These are phyloP conservation scores for Ophiothrix spiculata DNA, from an alignment of 35 echinoderm and acorn worm genomes.

Conservation along the genomic window DNA sequence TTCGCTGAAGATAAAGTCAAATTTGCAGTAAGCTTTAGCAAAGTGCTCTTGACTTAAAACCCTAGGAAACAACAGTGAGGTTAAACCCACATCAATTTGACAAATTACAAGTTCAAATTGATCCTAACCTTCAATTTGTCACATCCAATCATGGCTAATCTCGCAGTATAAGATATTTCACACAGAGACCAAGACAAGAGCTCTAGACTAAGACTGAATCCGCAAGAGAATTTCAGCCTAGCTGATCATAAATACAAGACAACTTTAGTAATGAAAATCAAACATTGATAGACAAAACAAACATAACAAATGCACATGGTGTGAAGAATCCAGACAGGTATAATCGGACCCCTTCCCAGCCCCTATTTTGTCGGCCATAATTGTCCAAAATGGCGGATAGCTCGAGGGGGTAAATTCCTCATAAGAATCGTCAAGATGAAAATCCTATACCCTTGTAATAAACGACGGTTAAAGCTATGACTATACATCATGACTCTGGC, in stretches of 20 bases:
- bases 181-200: background rate
- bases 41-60: background rate
- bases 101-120: background rate
- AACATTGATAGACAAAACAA: no score
- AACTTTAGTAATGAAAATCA: no score
- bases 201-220: no score
- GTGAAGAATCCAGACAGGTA: no score
- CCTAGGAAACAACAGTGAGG: background rate
- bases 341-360: background rate
- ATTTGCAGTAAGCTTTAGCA: background rate
- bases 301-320: no score
- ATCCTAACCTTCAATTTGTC: background rate
- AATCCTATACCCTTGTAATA: background rate
- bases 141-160: background rate
- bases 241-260: no score
- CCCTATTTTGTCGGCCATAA: background rate
- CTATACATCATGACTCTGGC: background rate
- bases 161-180: background rate
- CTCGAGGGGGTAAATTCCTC: background rate
- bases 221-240: no score
- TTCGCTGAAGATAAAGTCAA: background rate
- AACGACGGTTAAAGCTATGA: background rate
- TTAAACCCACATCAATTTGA: conserved; percentile 4
- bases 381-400: background rate
- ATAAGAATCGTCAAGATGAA: background rate